These are phyloP conservation scores for Mixornis gularis DNA, from an alignment of 2,113 vertebrate species.

Conservation along the genomic window DNA sequence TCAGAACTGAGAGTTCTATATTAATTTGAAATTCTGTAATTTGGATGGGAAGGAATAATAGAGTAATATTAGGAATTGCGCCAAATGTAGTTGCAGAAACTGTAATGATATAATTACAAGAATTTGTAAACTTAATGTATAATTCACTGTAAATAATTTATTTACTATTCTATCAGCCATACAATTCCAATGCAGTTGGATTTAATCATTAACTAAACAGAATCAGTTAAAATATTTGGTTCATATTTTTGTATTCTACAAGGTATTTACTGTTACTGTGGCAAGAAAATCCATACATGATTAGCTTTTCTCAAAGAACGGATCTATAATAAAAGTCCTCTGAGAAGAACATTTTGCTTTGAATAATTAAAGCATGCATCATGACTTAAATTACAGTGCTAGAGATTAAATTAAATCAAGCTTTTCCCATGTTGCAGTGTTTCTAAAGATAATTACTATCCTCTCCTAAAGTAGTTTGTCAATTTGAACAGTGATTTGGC, in stretches of 20 bases:
- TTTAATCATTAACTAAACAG: neutral
- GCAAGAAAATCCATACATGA: neutral
- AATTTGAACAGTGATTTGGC: constrained; percentile 29
- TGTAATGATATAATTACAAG: neutral
- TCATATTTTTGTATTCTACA: too few relatives aligned
- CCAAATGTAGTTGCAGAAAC: neutral
- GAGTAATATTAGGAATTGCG: neutral
- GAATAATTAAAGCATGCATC: constrained; percentile 55
- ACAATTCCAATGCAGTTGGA: neutral
- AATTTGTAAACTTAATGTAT: neutral
- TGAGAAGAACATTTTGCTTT: constrained; percentile 12
- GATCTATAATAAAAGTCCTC: neutral
- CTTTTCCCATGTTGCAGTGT: neutral
- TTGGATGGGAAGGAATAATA: neutral
- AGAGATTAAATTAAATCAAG: constrained; percentile 63
- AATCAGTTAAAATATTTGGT: neutral
- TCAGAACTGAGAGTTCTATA: neutral
- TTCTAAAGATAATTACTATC: constrained; percentile 54
- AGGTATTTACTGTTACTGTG: neutral
- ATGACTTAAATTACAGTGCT: constrained; percentile 51
- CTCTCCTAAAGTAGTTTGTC: constrained; percentile 41
- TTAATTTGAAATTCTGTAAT: neutral
- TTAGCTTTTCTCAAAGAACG: neutral
- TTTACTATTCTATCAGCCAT: neutral
- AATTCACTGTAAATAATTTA: neutral